phyloP scores from a whole-genome alignment of 1,140 invertebrate genomes.

The Ceratitis capitata region DNA sequence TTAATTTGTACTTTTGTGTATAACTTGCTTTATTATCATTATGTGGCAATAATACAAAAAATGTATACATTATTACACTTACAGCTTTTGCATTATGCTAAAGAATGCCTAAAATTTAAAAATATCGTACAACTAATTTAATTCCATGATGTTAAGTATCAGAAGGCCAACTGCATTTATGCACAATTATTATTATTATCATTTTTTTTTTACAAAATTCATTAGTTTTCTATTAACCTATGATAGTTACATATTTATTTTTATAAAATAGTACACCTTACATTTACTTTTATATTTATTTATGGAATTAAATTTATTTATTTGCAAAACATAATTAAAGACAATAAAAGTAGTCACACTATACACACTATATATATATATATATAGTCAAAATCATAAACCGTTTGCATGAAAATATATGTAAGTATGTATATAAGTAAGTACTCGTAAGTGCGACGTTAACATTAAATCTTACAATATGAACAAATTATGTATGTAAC shows the following conservation, averaged over 20 bases:
- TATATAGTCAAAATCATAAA: neutral
- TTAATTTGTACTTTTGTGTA: neutral
- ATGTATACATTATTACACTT: neutral
- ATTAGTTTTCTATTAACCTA: neutral
- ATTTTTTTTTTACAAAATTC: neutral
- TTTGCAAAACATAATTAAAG: neutral
- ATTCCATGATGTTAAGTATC: conserved; percentile 13
- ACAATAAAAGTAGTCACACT: conserved; percentile 28
- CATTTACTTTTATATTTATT: neutral
- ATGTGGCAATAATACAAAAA: neutral
- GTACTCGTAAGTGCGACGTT: neutral
- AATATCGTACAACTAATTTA: conserved; percentile 11
- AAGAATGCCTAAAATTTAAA: neutral
- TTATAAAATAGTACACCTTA: neutral
- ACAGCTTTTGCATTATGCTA: neutral
- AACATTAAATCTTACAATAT: neutral
- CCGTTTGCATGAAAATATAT: neutral
- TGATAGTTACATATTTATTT: neutral
- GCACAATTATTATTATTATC: neutral
- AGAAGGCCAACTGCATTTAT: neutral
- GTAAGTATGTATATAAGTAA: no score
- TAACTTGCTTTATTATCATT: neutral
- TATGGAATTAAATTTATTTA: neutral
- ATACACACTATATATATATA: neutral
- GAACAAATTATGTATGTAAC: neutral